A percentile compares a stretch with the other conserved stretches of the same genome.
These are phyloP conservation scores for Aphyosemion australe DNA, from an alignment of 2,113 vertebrate species.

Conservation along the genomic window DNA sequence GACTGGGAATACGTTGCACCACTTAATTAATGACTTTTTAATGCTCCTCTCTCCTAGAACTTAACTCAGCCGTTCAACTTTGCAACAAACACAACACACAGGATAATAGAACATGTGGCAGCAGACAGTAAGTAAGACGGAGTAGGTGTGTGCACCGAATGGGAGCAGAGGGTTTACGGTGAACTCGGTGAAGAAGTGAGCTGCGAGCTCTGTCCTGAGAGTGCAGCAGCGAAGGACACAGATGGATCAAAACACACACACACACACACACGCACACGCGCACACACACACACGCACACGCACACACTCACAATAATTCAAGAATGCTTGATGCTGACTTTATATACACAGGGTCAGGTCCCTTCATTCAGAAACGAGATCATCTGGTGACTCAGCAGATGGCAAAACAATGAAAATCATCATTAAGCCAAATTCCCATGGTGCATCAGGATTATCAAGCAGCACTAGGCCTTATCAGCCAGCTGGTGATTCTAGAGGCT, in stretches of 20 bases:
- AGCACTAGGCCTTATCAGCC: slow-evolving; percentile 62
- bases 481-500: slow-evolving; percentile 56
- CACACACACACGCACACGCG: not conserved
- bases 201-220: slow-evolving; percentile 12
- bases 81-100: slow-evolving; percentile 67
- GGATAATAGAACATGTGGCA: slow-evolving; percentile 61
- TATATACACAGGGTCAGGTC: slow-evolving; percentile 39
- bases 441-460: slow-evolving; percentile 44
- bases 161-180: slow-evolving; percentile 44
- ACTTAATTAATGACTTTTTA: slow-evolving; percentile 80
- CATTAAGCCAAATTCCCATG: slow-evolving; percentile 58
- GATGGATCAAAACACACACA: not conserved
- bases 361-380: slow-evolving; percentile 30
- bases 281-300: slow-evolving; percentile 2
- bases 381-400: slow-evolving; percentile 68
- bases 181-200: slow-evolving; percentile 26
- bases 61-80: slow-evolving; percentile 71
- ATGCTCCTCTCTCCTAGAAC: slow-evolving; percentile 75
- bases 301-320: slow-evolving; percentile 35
- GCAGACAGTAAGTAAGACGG: slow-evolving; percentile 67
- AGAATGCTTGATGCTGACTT: not conserved
- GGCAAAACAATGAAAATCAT: slow-evolving; percentile 66
- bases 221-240: slow-evolving; percentile 12
- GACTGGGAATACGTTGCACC: slow-evolving; percentile 69
- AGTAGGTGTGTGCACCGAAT: slow-evolving; percentile 52